phyloP scores from a whole-genome alignment of 2,888 invertebrate species.

The Pocota personata region DNA sequence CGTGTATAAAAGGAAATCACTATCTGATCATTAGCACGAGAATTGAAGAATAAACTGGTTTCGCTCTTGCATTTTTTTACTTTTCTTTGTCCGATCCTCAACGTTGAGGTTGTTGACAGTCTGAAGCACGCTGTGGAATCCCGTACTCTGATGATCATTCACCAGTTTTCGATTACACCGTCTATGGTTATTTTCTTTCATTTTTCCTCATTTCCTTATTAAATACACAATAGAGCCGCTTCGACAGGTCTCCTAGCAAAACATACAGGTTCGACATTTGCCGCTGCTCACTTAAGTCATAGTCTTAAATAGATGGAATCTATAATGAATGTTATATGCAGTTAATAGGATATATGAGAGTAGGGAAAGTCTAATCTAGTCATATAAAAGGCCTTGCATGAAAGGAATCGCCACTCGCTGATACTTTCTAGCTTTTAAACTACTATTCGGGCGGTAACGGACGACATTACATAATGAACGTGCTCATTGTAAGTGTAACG shows the following conservation, averaged over 20 bases:
- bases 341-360: constrained; percentile 41
- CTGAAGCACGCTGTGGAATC: not conserved
- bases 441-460: not conserved
- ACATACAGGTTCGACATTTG: constrained; percentile 53
- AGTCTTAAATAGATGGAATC: constrained; percentile 57
- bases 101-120: constrained; percentile 41
- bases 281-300: constrained; percentile 56
- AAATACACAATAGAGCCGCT: constrained; percentile 43
- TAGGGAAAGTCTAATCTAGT: constrained; percentile 36
- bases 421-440: constrained; percentile 26
- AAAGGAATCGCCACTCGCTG: constrained; percentile 38
- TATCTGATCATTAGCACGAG: not conserved
- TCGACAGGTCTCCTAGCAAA: constrained; percentile 59
- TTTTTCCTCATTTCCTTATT: constrained; percentile 67
- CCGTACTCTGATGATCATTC: not conserved
- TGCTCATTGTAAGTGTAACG: constrained; percentile 48
- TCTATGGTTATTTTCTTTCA: constrained; percentile 15
- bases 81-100: not conserved
- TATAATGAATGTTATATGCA: constrained; percentile 43
- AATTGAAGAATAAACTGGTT: constrained; percentile 11
- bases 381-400: constrained; percentile 64
- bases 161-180: constrained; percentile 13
- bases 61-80: not conserved
- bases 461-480: constrained; percentile 30
- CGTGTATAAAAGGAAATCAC: not conserved